Conservation (phyloP, 2,888 invertebrate species). For the Tinea trinotella region DNA sequence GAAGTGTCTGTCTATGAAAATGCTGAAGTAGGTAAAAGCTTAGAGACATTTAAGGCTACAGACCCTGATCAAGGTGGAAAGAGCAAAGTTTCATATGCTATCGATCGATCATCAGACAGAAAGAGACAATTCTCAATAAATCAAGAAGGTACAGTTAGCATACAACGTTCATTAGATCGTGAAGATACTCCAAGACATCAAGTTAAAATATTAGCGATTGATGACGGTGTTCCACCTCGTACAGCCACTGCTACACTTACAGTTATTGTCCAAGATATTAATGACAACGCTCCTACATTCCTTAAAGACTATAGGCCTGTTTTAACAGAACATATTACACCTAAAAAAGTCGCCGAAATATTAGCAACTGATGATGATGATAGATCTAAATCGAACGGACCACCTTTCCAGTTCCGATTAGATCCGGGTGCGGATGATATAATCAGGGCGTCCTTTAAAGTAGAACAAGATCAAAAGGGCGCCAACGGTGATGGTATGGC, state of each 20-base stretch:
- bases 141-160: conserved; percentile 95
- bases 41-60: conserved; percentile 95
- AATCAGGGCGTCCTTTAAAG: conserved; percentile 94
- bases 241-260: conserved; percentile 95
- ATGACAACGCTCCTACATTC: conserved; percentile 95
- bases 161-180: conserved; percentile 91
- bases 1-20: conserved; percentile 94
- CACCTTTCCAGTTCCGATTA: conserved; percentile 95
- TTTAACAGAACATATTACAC: conserved; percentile 92
- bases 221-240: conserved; percentile 93
- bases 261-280: conserved; percentile 95
- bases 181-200: conserved; percentile 97
- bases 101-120: conserved; percentile 92
- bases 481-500: conserved; percentile 99
- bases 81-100: conserved; percentile 91
- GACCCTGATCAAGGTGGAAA: conserved; percentile 97
- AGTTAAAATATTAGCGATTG: conserved; percentile 95
- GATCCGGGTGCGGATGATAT: conserved; percentile 95
- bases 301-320: conserved; percentile 93
- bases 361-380: conserved; percentile 95
- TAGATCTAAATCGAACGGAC: conserved; percentile 94
- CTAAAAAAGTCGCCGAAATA: conserved; percentile 93
- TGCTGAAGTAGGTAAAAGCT: conserved; percentile 88
- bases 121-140: conserved; percentile 95
- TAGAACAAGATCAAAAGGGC: conserved; percentile 97